Conservation (phyloP, 2,797 vertebrate species). For the Labroides dimidiatus region DNA sequence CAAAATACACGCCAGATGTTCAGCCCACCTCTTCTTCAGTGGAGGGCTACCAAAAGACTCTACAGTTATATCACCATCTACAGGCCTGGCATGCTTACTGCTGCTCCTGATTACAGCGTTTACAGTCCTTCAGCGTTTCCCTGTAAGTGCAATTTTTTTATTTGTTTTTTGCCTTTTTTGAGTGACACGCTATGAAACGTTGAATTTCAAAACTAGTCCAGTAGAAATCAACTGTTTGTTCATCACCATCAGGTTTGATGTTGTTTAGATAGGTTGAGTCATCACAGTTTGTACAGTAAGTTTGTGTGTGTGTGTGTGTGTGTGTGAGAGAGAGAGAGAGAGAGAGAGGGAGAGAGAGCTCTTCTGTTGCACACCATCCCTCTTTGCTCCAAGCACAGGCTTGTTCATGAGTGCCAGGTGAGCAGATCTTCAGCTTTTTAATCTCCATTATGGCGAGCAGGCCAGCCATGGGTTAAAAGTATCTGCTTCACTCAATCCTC, state of each 20-base stretch:
- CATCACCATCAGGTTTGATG: constrained; percentile 42
- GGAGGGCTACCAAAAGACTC: too few relatives aligned
- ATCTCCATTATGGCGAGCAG: constrained; percentile 62
- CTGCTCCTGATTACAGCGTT: too few relatives aligned
- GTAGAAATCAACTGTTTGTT: constrained; percentile 34
- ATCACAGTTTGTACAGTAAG: constrained; percentile 24
- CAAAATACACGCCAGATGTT: too few relatives aligned
- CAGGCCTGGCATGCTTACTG: too few relatives aligned
- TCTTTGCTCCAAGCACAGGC: constrained; percentile 33
- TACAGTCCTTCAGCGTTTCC: too few relatives aligned
- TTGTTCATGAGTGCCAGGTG: constrained; percentile 63
- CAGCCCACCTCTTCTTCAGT: too few relatives aligned
- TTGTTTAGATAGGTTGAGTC: constrained; percentile 68
- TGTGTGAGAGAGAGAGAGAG: not conserved
- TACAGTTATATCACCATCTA: too few relatives aligned
- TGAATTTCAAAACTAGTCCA: constrained; percentile 46
- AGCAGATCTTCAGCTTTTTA: constrained; percentile 69
- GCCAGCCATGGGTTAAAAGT: constrained; percentile 49
- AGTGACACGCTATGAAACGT: too few relatives aligned
- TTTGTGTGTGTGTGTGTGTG: not conserved
- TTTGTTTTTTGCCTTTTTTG: too few relatives aligned
- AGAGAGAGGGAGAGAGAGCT: too few relatives aligned
- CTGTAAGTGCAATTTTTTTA: too few relatives aligned
- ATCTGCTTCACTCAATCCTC: constrained; percentile 49
- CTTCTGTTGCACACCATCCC: constrained; percentile 30